Conservation (phyloP, 2,888 invertebrate species). For the Nomada fabriciana region DNA sequence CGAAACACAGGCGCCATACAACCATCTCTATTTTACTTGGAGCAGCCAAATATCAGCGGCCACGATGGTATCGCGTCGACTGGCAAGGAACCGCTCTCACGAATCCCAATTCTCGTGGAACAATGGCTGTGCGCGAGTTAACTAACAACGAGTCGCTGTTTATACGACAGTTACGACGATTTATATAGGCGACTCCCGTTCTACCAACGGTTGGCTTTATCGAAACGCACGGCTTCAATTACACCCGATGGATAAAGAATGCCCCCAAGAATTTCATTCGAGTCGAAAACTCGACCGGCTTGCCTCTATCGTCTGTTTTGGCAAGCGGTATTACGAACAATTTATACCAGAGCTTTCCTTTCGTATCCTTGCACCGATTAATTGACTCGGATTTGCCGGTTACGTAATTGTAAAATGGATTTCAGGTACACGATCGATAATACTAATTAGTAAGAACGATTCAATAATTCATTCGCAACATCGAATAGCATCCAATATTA, state of each 20-base stretch:
- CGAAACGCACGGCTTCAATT: conserved; percentile 51
- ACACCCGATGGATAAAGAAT: conserved; percentile 43
- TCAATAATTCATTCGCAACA: too few species aligned
- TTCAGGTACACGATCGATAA: neutral
- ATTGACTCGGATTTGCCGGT: conserved; percentile 16
- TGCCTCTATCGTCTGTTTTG: conserved; percentile 20
- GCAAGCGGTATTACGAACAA: conserved; percentile 1
- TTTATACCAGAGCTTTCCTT: neutral
- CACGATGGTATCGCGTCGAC: conserved; percentile 4
- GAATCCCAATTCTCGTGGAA: conserved; percentile 2
- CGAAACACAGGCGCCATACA: too few species aligned
- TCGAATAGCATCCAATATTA: too few species aligned
- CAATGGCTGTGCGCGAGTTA: conserved; percentile 35
- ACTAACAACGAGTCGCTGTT: conserved; percentile 46
- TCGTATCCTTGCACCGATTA: conserved; percentile 7
- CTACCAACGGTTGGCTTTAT: conserved; percentile 38
- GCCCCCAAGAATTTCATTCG: conserved; percentile 28
- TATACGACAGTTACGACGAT: conserved; percentile 39
- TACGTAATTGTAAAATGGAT: neutral
- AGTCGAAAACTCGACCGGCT: neutral
- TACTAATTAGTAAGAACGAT: too few species aligned
- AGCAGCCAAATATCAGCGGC: neutral
- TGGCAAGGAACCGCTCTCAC: neutral
- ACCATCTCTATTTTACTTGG: neutral
- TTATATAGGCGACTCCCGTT: conserved; percentile 13